phyloP scores from a whole-genome alignment of 2,888 invertebrate species.

The Machimus rusticus region DNA sequence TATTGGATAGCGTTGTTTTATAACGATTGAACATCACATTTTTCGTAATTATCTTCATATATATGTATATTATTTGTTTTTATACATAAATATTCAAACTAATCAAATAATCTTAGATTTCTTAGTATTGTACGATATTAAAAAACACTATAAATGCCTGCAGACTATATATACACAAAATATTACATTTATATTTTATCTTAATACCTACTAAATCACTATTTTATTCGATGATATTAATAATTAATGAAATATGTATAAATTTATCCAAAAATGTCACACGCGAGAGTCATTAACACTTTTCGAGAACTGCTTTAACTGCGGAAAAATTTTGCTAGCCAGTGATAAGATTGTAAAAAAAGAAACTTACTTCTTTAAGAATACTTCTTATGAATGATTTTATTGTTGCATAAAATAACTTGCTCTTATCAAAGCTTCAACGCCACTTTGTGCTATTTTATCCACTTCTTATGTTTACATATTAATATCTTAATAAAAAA shows the following conservation, averaged over 20 bases:
- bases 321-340: neutral
- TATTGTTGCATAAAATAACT: neutral
- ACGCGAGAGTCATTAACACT: neutral
- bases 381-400: neutral
- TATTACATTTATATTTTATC: too few relatives aligned
- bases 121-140: neutral
- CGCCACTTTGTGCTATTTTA: neutral
- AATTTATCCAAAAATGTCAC: neutral
- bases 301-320: neutral
- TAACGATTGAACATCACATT: neutral
- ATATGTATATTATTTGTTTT: neutral
- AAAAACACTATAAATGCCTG: neutral
- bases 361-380: neutral
- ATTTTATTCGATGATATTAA: neutral
- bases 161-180: neutral
- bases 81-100: neutral
- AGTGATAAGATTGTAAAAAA: neutral
- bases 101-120: neutral
- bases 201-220: neutral
- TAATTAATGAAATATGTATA: neutral
- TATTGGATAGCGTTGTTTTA: neutral
- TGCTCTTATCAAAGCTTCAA: neutral
- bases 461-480: neutral
- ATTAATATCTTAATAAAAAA: neutral
- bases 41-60: neutral